Evolutionary conservation across 2,888 invertebrate species (phyloP).

Genomic region (Noctua fimbriata): DNA sequence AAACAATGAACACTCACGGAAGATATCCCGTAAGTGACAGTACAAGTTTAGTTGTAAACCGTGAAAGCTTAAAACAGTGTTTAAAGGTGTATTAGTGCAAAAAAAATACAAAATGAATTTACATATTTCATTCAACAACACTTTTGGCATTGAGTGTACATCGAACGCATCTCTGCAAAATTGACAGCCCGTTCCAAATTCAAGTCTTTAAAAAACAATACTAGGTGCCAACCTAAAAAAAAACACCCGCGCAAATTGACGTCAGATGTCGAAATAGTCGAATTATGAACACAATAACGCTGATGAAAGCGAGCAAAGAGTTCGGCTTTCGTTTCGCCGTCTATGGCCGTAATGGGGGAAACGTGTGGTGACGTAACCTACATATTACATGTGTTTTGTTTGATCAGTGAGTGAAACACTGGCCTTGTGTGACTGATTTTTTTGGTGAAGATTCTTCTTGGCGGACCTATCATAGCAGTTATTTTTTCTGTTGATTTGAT

Average conservation of each 20-base stretch:
- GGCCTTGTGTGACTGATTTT: constrained; percentile 21
- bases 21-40: too few relatives aligned
- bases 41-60: too few relatives aligned
- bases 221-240: constrained; percentile 20
- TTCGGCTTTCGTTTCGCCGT: constrained; percentile 58
- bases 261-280: constrained; percentile 56
- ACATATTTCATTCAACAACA: background rate
- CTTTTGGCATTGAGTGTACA: background rate
- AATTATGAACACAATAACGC: constrained; percentile 60
- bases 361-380: constrained; percentile 61
- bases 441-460: constrained; percentile 5
- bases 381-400: constrained; percentile 42
- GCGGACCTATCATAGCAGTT: background rate
- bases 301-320: constrained; percentile 59
- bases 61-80: too few relatives aligned
- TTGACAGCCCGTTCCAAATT: background rate
- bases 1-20: too few relatives aligned
- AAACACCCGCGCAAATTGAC: constrained; percentile 23
- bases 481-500: background rate
- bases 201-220: background rate
- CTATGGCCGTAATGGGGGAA: constrained; percentile 59
- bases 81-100: too few relatives aligned
- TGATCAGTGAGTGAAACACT: constrained; percentile 32
- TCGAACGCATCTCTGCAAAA: background rate
- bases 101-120: background rate